Evolutionary conservation across 2,113 vertebrate species (phyloP).

Genomic region (Kryptolebias marmoratus): DNA sequence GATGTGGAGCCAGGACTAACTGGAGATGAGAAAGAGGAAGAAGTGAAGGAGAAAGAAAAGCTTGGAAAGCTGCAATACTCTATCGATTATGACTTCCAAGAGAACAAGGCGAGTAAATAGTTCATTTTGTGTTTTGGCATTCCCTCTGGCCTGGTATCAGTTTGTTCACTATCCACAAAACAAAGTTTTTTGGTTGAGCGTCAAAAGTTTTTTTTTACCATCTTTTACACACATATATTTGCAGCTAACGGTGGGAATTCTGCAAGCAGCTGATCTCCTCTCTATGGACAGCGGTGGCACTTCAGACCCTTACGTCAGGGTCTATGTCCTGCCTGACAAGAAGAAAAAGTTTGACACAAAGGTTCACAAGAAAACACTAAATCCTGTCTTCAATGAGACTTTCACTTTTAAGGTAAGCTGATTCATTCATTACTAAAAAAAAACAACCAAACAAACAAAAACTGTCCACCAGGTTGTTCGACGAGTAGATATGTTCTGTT

Average conservation of each 20-base stretch:
- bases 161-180: background rate
- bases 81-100: constrained; percentile 95
- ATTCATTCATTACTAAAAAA: constrained; percentile 40
- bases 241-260: constrained; percentile 93
- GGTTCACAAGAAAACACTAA: constrained; percentile 97
- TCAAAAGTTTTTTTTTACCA: background rate
- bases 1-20: constrained; percentile 89
- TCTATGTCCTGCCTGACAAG: constrained; percentile 96
- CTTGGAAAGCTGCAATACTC: constrained; percentile 97
- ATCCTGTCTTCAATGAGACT: constrained; percentile 95
- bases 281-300: constrained; percentile 96
- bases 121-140: background rate
- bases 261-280: constrained; percentile 94
- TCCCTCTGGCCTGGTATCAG: background rate
- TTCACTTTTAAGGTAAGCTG: constrained; percentile 92
- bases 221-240: background rate
- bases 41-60: constrained; percentile 95
- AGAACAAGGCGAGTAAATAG: constrained; percentile 85
- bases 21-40: constrained; percentile 93
- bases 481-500: constrained; percentile 8
- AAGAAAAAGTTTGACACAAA: constrained; percentile 98
- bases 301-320: constrained; percentile 96
- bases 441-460: background rate
- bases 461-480: background rate
- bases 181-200: background rate